phyloP scores from a whole-genome alignment of 2,888 invertebrate species.

The Rhaphigaster nebulosa region DNA sequence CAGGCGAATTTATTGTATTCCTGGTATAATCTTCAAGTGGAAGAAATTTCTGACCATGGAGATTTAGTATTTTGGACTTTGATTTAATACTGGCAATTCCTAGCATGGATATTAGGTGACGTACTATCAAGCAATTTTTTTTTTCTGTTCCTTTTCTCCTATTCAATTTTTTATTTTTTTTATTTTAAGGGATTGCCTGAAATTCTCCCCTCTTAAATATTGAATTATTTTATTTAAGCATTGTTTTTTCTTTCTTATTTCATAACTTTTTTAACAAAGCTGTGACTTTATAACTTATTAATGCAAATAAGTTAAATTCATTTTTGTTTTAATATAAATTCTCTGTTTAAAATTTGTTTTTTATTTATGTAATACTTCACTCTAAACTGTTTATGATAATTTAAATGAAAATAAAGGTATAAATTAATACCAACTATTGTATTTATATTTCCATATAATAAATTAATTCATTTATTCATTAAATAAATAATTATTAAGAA shows the following conservation, averaged over 20 bases:
- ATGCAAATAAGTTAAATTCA: slow-evolving; percentile 45
- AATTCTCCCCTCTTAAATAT: slow-evolving; percentile 54
- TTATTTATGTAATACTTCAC: neutral
- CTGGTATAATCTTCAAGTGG: slow-evolving; percentile 37
- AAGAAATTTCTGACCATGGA: slow-evolving; percentile 44
- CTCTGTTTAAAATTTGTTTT: neutral
- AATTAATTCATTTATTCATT: neutral
- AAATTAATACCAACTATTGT: neutral
- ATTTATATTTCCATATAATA: neutral
- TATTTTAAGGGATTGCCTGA: slow-evolving; percentile 58
- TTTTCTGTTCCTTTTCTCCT: slow-evolving; percentile 67
- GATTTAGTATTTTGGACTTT: slow-evolving; percentile 51
- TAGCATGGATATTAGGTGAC: slow-evolving; percentile 72
- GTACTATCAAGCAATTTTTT: slow-evolving; percentile 77
- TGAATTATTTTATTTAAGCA: slow-evolving; percentile 49
- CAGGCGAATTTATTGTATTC: slow-evolving; percentile 64
- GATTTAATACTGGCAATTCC: slow-evolving; percentile 58
- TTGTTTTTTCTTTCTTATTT: slow-evolving; percentile 58
- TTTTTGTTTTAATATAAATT: neutral
- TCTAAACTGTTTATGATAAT: neutral
- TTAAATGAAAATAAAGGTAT: neutral
- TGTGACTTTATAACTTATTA: neutral
- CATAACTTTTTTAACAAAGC: slow-evolving; percentile 28
- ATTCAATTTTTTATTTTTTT: slow-evolving; percentile 62
- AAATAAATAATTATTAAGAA: neutral